Percentiles rank a stretch among this genome's conserved stretches.
Conservation (phyloP, 2,888 invertebrate genomes). For the Anthoptus insignis region DNA sequence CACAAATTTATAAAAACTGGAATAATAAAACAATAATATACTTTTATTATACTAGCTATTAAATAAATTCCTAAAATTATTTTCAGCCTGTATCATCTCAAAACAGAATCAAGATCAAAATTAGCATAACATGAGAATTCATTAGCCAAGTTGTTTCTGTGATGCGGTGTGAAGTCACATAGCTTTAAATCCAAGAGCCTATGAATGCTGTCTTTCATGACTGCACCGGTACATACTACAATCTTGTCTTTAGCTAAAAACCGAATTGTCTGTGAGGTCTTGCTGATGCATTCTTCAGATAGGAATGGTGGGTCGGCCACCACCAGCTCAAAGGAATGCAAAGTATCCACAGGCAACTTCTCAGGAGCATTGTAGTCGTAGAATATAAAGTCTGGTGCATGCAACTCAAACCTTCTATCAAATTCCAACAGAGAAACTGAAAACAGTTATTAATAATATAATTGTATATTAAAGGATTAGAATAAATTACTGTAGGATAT, state of each 20-base stretch:
- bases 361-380: slow-evolving; percentile 96
- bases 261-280: slow-evolving; percentile 93
- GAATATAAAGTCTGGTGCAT: slow-evolving; percentile 92
- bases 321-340: slow-evolving; percentile 92
- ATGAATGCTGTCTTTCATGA: slow-evolving; percentile 91
- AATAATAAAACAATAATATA: too few species aligned
- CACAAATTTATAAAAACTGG: slow-evolving; percentile 27
- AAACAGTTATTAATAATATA: slow-evolving; percentile 63
- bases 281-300: slow-evolving; percentile 96
- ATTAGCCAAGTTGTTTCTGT: slow-evolving; percentile 97
- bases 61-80: too few species aligned
- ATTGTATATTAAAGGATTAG: too few species aligned
- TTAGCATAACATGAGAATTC: slow-evolving; percentile 97
- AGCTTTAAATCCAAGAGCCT: slow-evolving; percentile 88
- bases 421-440: slow-evolving; percentile 93
- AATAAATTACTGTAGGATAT: too few species aligned
- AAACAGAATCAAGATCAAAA: slow-evolving; percentile 89
- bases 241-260: slow-evolving; percentile 91
- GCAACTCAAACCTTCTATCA: slow-evolving; percentile 93
- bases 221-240: slow-evolving; percentile 95
- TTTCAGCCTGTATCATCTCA: slow-evolving; percentile 61
- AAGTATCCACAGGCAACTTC: slow-evolving; percentile 87
- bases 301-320: slow-evolving; percentile 98
- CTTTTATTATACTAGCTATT: too few species aligned
- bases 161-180: slow-evolving; percentile 92